Evolutionary conservation across 1,140 invertebrate species (phyloP).

Genomic region (Drosophila nikananu): DNA sequence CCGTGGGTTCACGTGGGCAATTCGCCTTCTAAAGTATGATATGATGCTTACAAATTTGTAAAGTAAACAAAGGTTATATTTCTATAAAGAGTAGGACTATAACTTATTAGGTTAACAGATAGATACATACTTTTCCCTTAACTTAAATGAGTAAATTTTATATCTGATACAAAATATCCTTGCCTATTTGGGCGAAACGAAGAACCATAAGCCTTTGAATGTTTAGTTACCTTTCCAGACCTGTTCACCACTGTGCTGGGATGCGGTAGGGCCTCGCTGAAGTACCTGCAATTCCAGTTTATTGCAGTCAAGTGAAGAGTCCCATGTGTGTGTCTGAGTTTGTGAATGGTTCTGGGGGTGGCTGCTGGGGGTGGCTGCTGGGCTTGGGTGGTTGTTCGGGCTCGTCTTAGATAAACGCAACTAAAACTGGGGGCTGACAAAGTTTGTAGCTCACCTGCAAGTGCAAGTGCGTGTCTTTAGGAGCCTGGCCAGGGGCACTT

Average conservation of each 20-base stretch:
- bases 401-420: slow-evolving; percentile 57
- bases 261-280: slow-evolving; percentile 13
- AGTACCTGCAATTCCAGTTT: slow-evolving; percentile 66
- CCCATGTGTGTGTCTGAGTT: slow-evolving; percentile 25
- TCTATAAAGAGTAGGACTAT: no score
- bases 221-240: not conserved
- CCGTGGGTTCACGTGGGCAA: not conserved
- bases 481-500: slow-evolving; percentile 50
- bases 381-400: not conserved
- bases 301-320: slow-evolving; percentile 51
- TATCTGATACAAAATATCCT: not conserved
- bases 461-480: slow-evolving; percentile 50
- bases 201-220: not conserved
- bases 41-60: no score
- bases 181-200: not conserved
- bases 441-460: slow-evolving; percentile 50
- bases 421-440: slow-evolving; percentile 43
- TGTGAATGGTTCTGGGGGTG: not conserved
- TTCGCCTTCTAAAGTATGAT: not conserved
- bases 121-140: no score
- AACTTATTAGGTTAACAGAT: not conserved
- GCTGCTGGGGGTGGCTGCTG: slow-evolving; percentile 12
- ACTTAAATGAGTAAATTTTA: no score
- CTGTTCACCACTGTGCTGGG: slow-evolving; percentile 19
- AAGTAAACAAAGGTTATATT: no score